phyloP scores from a whole-genome alignment of 2,797 vertebrate genomes.

The Varecia variegata region DNA sequence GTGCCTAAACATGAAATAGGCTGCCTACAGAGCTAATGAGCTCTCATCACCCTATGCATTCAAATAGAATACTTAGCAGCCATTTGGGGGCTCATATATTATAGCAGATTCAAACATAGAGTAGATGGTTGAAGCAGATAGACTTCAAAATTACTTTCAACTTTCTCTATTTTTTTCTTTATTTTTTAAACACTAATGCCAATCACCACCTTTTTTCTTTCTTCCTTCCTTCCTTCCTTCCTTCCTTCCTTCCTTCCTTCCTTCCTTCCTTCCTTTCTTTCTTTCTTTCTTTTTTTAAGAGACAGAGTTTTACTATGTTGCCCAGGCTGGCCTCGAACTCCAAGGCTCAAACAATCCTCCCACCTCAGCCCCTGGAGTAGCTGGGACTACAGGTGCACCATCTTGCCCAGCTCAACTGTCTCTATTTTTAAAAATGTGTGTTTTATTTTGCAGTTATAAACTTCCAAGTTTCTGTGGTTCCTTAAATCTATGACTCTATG shows the following conservation, averaged over 20 bases:
- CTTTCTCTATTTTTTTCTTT: neutral
- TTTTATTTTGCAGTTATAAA: conserved; percentile 4
- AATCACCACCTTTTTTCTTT: neutral
- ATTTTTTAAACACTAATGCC: neutral
- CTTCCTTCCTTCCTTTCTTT: neutral
- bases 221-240: too few species aligned
- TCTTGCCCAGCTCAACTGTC: neutral
- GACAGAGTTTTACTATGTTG: neutral
- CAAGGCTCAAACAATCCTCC: neutral
- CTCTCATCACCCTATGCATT: neutral
- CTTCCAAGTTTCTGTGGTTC: neutral
- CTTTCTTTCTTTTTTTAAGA: neutral
- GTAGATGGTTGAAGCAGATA: neutral
- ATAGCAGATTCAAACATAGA: neutral
- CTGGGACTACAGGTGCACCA: neutral
- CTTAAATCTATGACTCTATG: neutral
- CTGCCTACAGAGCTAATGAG: neutral
- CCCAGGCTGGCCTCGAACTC: neutral
- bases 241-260: rapidly evolving
- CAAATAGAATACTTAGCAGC: neutral
- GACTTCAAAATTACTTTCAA: conserved; percentile 1
- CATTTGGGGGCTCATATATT: neutral
- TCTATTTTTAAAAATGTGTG: neutral
- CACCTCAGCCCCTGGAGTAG: neutral
- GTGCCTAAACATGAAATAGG: neutral